Evolutionary conservation across 2,888 invertebrate species (phyloP).

Genomic region (Anticlea derivata): DNA sequence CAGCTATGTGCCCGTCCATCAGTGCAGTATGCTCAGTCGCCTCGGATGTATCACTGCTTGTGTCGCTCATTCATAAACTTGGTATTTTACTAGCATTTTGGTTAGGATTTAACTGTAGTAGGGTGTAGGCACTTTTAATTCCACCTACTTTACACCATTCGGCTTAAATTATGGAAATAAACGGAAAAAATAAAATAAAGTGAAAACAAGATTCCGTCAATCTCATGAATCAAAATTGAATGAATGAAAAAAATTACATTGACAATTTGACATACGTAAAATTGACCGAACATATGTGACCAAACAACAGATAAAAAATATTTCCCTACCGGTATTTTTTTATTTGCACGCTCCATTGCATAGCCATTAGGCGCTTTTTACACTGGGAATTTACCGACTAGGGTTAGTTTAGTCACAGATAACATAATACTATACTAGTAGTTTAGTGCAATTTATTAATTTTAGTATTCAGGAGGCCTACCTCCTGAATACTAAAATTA

Average conservation of each 20-base stretch:
- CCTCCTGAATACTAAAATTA: too few relatives aligned
- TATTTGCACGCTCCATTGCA: too few relatives aligned
- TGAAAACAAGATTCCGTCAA: slow-evolving; percentile 4
- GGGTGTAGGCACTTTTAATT: background rate
- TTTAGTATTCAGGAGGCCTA: too few relatives aligned
- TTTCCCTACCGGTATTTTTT: too few relatives aligned
- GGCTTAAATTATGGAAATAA: background rate
- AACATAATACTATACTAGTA: too few relatives aligned
- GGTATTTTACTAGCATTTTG: slow-evolving; percentile 49
- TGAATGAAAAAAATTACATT: slow-evolving; percentile 3
- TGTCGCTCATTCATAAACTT: slow-evolving; percentile 72
- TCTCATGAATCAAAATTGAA: slow-evolving; percentile 11
- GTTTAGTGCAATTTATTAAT: too few relatives aligned
- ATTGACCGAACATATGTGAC: too few relatives aligned
- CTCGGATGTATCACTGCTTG: slow-evolving; percentile 81
- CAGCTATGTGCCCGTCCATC: slow-evolving; percentile 93
- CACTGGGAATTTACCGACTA: too few relatives aligned
- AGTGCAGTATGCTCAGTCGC: slow-evolving; percentile 91
- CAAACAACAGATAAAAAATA: too few relatives aligned
- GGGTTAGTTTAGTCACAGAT: too few relatives aligned
- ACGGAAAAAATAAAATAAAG: slow-evolving; percentile 1
- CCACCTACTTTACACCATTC: background rate
- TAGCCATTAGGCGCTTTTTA: too few relatives aligned
- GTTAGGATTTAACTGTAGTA: slow-evolving; percentile 9
- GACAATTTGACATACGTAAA: background rate